A percentile compares a stretch with the other conserved stretches of the same genome.
Evolutionary conservation across 92 coral and sea anemone species (phyloP).

Genomic region (Epizoanthus ramosus): DNA sequence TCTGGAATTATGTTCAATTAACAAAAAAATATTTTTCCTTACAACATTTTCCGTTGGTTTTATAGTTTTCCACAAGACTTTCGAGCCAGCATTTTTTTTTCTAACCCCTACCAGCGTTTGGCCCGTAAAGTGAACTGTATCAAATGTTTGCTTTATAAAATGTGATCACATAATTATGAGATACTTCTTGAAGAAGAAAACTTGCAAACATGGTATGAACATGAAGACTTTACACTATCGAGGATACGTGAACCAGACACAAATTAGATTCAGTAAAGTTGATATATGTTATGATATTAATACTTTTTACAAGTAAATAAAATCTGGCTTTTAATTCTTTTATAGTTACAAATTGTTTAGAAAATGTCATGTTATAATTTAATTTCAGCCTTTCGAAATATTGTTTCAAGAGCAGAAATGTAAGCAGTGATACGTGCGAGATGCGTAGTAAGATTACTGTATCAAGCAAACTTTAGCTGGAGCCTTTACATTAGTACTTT

Average conservation of each 20-base stretch:
- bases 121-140: background rate
- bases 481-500: background rate
- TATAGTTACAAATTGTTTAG: background rate
- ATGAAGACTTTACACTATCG: background rate
- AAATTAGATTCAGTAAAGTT: conserved; percentile 1
- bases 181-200: background rate
- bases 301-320: background rate
- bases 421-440: background rate
- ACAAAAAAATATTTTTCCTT: background rate
- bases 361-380: background rate
- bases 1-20: background rate
- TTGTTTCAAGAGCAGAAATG: background rate
- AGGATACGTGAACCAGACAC: background rate
- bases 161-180: background rate
- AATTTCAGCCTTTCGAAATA: background rate
- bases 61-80: conserved; percentile 25
- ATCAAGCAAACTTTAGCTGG: background rate
- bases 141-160: background rate
- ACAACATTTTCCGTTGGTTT: background rate
- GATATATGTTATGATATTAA: background rate
- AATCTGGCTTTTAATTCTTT: background rate
- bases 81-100: background rate
- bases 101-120: background rate
- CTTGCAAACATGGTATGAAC: background rate
- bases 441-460: background rate